Percentiles rank a stretch among this genome's conserved stretches.
phyloP scores from a whole-genome alignment of 2,797 vertebrate genomes.

The Macropus fuliginosus region DNA sequence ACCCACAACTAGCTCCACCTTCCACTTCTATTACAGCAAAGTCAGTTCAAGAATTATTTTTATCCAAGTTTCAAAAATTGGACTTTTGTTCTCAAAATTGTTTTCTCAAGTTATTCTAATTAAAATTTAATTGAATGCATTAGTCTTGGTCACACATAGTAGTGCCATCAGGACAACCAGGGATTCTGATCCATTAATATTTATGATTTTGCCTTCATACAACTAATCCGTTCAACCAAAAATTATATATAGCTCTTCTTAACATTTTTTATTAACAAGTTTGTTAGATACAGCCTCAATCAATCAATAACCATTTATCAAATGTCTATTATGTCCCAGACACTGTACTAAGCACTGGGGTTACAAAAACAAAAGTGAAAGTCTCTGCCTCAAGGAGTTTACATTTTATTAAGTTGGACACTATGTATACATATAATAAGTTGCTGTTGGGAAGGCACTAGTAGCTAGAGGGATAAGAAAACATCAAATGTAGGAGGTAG shows the following conservation, averaged over 20 bases:
- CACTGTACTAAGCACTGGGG: too few species aligned
- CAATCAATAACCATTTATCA: too few species aligned
- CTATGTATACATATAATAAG: too few species aligned
- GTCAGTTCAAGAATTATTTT: constrained; percentile 51
- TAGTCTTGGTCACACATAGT: too few species aligned
- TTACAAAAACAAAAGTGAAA: not conserved
- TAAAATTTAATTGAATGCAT: constrained; percentile 23
- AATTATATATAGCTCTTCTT: constrained; percentile 30
- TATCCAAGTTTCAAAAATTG: constrained; percentile 51
- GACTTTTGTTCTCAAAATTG: constrained; percentile 18
- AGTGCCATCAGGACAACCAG: constrained; percentile 8
- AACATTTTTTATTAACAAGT: constrained; percentile 22
- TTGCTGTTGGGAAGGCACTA: too few species aligned
- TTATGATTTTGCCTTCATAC: not conserved
- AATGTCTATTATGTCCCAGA: too few species aligned
- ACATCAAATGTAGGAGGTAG: too few species aligned
- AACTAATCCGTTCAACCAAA: constrained; percentile 34
- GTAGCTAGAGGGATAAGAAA: too few species aligned
- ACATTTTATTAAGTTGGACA: not conserved
- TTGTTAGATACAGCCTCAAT: not conserved
- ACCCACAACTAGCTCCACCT: not conserved
- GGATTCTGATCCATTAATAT: not conserved
- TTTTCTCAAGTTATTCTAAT: constrained; percentile 23
- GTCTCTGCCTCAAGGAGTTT: not conserved
- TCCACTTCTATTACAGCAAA: constrained; percentile 42